Percentiles rank a stretch among this genome's conserved stretches.
Evolutionary conservation across 64 coral and sea anemone genomes (phyloP).

Genomic region (Montipora sp.): DNA sequence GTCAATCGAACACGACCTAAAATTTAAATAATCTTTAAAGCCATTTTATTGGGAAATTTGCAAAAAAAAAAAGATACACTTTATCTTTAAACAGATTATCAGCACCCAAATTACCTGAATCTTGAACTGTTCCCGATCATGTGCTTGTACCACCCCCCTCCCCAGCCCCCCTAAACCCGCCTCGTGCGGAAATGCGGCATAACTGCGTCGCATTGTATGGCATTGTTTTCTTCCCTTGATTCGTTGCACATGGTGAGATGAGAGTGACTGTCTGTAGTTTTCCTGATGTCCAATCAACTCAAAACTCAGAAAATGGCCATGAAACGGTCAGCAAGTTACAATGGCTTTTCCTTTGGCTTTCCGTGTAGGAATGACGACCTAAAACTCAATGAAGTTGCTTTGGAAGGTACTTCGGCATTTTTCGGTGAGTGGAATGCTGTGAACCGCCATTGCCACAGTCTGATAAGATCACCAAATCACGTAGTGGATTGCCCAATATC

Average conservation of each 20-base stretch:
- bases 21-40: no score
- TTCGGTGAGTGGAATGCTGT: neutral
- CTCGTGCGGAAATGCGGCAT: no score
- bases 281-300: constrained; percentile 3
- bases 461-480: constrained; percentile 45
- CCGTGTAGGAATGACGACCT: constrained; percentile 3
- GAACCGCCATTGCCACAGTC: neutral
- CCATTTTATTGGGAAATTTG: no score
- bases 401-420: neutral
- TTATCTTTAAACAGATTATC: no score
- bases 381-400: neutral
- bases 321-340: constrained; percentile 37
- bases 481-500: constrained; percentile 24
- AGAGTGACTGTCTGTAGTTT: neutral
- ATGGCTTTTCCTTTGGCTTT: constrained; percentile 14
- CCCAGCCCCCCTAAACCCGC: no score
- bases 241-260: neutral
- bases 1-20: no score
- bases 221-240: neutral
- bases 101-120: no score
- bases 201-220: no score
- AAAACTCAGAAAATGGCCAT: constrained; percentile 25
- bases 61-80: no score
- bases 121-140: no score
- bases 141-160: no score